Conservation (phyloP, 2,888 invertebrate genomes). For the Trichopoda pennipes region DNA sequence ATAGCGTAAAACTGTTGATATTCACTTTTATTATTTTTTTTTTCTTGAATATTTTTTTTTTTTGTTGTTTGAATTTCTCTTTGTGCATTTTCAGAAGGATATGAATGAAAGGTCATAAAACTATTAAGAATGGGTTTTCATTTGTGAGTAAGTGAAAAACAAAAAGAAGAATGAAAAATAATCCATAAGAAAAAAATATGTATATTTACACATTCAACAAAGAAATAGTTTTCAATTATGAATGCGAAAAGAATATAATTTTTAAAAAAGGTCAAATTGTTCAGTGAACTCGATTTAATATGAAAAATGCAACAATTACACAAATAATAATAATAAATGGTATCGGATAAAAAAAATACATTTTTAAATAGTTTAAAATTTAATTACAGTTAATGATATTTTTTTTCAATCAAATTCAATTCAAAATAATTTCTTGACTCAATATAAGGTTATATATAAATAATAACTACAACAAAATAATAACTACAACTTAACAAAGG, state of each 20-base stretch:
- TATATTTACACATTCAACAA: conserved; percentile 19
- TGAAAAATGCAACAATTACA: background rate
- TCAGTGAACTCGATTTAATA: conserved; percentile 34
- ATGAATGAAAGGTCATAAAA: conserved; percentile 53
- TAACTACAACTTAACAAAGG: no score
- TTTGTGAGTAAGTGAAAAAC: conserved; percentile 17
- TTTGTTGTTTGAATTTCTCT: conserved; percentile 10
- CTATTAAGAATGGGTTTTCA: conserved; percentile 47
- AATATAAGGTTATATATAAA: no score
- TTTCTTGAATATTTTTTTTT: conserved; percentile 3
- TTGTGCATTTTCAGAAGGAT: conserved; percentile 35
- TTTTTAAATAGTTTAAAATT: background rate
- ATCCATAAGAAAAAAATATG: conserved; percentile 20
- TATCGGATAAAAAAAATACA: background rate
- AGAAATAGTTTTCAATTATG: conserved; percentile 39
- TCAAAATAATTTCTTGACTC: no score
- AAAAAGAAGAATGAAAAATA: background rate
- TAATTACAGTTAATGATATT: no score
- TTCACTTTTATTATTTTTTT: background rate
- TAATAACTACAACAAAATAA: no score
- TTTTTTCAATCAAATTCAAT: no score
- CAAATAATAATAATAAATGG: background rate
- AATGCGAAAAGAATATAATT: conserved; percentile 34
- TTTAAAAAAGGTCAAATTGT: conserved; percentile 50
- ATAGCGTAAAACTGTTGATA: conserved; percentile 57